These are phyloP conservation scores for Lasius platythorax DNA, from an alignment of 2,888 invertebrate species.

Conservation along the genomic window DNA sequence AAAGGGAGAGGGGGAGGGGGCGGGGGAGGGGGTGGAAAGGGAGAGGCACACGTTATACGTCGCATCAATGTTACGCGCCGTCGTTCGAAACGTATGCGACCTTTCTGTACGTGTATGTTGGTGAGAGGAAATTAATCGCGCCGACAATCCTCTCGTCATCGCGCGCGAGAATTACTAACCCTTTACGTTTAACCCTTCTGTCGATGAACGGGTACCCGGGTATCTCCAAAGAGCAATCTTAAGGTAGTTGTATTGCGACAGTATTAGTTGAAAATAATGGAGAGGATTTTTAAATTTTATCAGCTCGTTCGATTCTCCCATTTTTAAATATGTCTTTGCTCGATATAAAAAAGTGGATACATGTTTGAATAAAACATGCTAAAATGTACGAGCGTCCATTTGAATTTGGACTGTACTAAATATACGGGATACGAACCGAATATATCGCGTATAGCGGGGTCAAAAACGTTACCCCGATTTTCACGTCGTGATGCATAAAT, in stretches of 20 bases:
- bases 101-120: slow-evolving; percentile 33
- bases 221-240: too few species aligned
- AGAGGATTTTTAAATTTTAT: slow-evolving; percentile 17
- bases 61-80: slow-evolving; percentile 46
- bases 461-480: slow-evolving; percentile 28
- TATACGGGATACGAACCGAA: background rate
- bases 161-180: background rate
- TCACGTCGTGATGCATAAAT: slow-evolving; percentile 39
- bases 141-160: slow-evolving; percentile 23
- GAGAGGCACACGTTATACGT: slow-evolving; percentile 46
- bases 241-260: too few species aligned
- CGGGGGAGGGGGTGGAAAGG: background rate
- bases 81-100: slow-evolving; percentile 19
- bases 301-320: background rate
- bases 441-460: background rate
- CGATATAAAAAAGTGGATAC: slow-evolving; percentile 4
- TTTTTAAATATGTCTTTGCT: slow-evolving; percentile 9
- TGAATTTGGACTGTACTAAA: background rate
- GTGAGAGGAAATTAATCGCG: slow-evolving; percentile 43
- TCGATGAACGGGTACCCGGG: too few species aligned
- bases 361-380: slow-evolving; percentile 23
- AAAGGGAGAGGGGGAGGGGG: background rate
- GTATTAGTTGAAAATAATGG: too few species aligned
- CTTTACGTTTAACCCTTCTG: too few species aligned
- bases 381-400: background rate